Base-by-base conservation (phyloP, 2,888 invertebrate species). In the Andrena marginata region DNA sequence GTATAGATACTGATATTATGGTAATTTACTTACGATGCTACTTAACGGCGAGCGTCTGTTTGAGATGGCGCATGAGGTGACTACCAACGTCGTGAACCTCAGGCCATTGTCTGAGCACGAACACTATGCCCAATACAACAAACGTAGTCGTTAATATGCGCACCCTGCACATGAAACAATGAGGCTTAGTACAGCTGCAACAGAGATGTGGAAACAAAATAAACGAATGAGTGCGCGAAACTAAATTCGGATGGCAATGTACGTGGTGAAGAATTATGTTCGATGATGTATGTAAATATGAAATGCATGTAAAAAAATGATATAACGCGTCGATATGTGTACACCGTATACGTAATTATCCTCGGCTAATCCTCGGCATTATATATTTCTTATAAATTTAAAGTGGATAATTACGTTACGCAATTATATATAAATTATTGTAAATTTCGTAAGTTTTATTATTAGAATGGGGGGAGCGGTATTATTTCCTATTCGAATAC, bases 101-200 rank as follows among this genome's bases (percentile, higher is more conserved):
- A 73, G 98, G 98, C 98, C 98, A 98, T 93, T 98, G 98, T 93
- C 97, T 97, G 93, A 98, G 96, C 89, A 98, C 96, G 95, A 98
- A 97, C 90, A 98, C 96, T 90, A 97, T 96, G 77, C 97, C 95
- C 95, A 97, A 96, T 83, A 98, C 97, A 87, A 97, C 97, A 88
- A 97, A 94, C 91, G 97, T 96, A 73, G 98, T 98, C 84, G 98
- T 97, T 93, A 98, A 94, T 89, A 98, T 97, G 92, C 98, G 97
- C 90, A 98, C 97, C 95, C 98, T 98, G 95, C 70, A 95, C 95
- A 91, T 92, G 92, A 93, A 94, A 93, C 92, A 94, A 94, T 93
- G 93, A 92, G 94, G 94, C 93, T 94, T 94, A 94, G 93, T 94
- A 94, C 94, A 94, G 90, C 94, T 94, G 94, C 86, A 93, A 93